Base-by-base conservation (phyloP, 2,113 vertebrate species). In the Artemisiospiza belli region DNA sequence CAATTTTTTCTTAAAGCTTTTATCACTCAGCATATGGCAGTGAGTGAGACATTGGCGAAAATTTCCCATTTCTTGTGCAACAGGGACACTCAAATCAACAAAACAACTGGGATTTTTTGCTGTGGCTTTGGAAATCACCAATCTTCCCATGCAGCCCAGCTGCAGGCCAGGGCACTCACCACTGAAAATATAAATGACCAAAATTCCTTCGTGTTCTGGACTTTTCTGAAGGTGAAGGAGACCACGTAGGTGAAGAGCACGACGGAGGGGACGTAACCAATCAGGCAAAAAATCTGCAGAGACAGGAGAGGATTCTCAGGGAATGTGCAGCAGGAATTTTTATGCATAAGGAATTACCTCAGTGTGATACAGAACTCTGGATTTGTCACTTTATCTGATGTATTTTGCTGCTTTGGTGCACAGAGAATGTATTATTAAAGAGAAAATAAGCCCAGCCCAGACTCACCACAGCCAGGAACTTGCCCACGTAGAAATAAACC, bases 121-220 rank as follows among this genome's bases (percentile, higher is more conserved):
- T 18, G 51, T n/a, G 72, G 49, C 59, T 62, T 28, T 47, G 80
- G 51, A 51, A 16, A 21, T 12, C 41, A 46, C 25, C 49, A 12
- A 2, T 1, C 43, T 9, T 41, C 67, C 59, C 30, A 52, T 61
- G 23, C 18, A 55, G 44, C 39, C 28, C 23, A 79, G 84, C 15
- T 27, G 13, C 17, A 39, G 21, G 61, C 6, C n/a, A 70, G 64
- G 28, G 0, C 46, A 97, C 99, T 98, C 97, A 99, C 99, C 99
- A 99, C 98, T 96, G 99, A 99, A 94, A 98, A 99, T 86, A 99
- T 98, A 75, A 99, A 99, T 0, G 99, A 99, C 98, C 99, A 99
- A 95, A 99, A 99, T 79, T 99, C 99, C 77, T 98, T 98, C 12
- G 99, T 99, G 95, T 99, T 99, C 95, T 99, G 98, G 93, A 99